Conservation (phyloP, 2,113 vertebrate species). For the Pavo muticus region DNA sequence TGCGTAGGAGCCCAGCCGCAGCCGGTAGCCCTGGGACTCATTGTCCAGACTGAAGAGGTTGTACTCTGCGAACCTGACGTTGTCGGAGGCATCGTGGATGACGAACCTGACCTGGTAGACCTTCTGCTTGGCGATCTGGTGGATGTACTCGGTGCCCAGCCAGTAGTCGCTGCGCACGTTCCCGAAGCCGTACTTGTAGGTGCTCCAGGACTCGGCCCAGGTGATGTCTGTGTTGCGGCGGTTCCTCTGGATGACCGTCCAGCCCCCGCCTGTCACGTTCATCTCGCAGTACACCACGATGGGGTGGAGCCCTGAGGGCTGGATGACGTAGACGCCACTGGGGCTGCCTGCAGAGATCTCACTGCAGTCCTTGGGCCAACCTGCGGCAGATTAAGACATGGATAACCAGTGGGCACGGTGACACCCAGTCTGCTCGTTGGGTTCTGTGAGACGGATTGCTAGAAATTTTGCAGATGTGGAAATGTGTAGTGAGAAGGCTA, state of each 20-base stretch:
- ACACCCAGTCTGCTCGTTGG: neutral
- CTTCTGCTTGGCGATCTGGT: conserved; percentile 57
- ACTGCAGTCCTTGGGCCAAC: conserved; percentile 47
- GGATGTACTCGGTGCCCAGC: conserved; percentile 66
- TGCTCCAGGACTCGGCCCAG: conserved; percentile 67
- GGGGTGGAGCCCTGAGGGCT: neutral
- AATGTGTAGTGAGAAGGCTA: neutral
- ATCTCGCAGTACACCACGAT: conserved; percentile 45
- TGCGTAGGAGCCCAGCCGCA: neutral
- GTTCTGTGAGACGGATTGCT: neutral
- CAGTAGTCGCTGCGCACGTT: neutral
- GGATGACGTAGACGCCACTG: conserved; percentile 13
- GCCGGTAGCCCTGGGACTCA: conserved; percentile 50
- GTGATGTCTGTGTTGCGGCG: neutral
- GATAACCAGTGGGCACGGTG: neutral
- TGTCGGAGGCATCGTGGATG: neutral
- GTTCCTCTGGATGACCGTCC: conserved; percentile 70
- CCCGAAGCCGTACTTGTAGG: conserved; percentile 68
- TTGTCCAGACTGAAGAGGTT: conserved; percentile 9
- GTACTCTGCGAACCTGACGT: neutral
- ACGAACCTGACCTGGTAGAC: conserved; percentile 49
- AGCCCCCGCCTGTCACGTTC: neutral
- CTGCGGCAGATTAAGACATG: neutral
- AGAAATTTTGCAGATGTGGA: neutral
- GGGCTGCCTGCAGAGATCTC: neutral